Evolutionary conservation across 2,888 invertebrate species (phyloP), one percentile per base, ranked within the genome.

Genomic region (Acrobasis consociella): DNA sequence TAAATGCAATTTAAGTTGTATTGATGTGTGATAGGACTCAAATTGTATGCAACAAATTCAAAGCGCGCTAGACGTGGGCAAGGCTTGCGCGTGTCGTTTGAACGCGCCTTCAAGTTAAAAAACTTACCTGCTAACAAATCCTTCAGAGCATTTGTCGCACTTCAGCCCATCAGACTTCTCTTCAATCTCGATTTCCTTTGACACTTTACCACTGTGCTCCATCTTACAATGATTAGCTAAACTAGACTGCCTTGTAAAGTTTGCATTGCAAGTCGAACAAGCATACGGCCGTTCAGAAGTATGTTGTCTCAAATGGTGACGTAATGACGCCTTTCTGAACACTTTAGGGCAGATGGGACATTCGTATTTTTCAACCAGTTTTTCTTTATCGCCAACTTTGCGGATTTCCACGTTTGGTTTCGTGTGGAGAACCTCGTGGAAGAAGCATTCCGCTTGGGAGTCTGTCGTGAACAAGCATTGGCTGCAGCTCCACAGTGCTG

Each of bases 271-370:
- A 5, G 88, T 77, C 0, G 89, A 82, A 72, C 97, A 97, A 3
- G 90, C 85, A 72, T 94, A 96, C 0, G 95, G 95, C 65, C 95
- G 93, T 76, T 97, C 97, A 38, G 95, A 94, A 0, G 96, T 96
- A 75, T 97, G 97, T 62, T 94, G 93, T 42, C 95, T 93, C 52
- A 97, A 83, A 80, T 97, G 97, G 64, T 94, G 93, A 1, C 95
- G 93, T 15, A 97, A 82, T 0, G 96, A 95, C 10, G 93, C 85
- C 77, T 96, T 96, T 10, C 90, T 87, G 70, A 95, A 96, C 8
- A 81, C 79, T 76, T 95, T 95, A 0, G 93, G 87, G 75, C 97
- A 97, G 37, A 95, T 73, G 0, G 95, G 95, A 73, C 97, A 97
- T 2, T 87, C 80, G 71, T 95, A 95, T 71, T 94, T 95, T 0